Evolutionary conservation across 2,113 vertebrate species (phyloP).

Genomic region (Gallinago media): DNA sequence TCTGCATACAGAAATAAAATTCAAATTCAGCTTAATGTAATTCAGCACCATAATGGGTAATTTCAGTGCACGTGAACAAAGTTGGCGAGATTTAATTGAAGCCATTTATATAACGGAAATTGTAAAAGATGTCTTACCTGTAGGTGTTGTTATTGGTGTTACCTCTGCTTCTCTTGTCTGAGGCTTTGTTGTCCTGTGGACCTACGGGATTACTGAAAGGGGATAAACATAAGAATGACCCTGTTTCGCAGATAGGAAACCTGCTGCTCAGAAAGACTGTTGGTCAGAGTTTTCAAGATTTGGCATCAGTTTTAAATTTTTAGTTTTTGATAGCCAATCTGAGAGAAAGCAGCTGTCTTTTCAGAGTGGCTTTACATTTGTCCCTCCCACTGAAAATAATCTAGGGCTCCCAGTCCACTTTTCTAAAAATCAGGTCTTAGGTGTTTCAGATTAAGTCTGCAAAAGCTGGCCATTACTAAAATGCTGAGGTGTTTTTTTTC

Average conservation of each 20-base stretch:
- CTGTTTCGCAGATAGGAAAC: not conserved
- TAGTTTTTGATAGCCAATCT: not conserved
- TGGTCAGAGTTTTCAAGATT: not conserved
- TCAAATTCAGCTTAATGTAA: constrained; percentile 38
- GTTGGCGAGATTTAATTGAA: not conserved
- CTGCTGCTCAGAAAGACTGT: not conserved
- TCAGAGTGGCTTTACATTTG: not conserved
- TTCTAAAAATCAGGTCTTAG: not conserved
- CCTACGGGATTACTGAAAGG: not conserved
- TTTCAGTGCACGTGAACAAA: constrained; percentile 1
- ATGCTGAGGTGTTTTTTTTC: not conserved
- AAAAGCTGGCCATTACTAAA: not conserved
- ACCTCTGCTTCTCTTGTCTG: not conserved
- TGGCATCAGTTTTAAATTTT: not conserved
- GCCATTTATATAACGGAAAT: constrained; percentile 26
- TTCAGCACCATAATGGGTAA: constrained; percentile 42
- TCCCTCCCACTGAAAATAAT: not conserved
- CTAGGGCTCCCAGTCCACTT: not conserved
- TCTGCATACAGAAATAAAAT: constrained; percentile 23
- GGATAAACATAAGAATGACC: not conserved
- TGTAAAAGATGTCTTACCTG: not conserved
- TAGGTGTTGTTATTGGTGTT: not conserved
- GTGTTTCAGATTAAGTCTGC: not conserved
- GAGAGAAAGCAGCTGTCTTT: not conserved
- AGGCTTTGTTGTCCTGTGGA: not conserved